phyloP scores from a whole-genome alignment of 2,797 vertebrate genomes.

The Triplophysa yarkandensis region DNA sequence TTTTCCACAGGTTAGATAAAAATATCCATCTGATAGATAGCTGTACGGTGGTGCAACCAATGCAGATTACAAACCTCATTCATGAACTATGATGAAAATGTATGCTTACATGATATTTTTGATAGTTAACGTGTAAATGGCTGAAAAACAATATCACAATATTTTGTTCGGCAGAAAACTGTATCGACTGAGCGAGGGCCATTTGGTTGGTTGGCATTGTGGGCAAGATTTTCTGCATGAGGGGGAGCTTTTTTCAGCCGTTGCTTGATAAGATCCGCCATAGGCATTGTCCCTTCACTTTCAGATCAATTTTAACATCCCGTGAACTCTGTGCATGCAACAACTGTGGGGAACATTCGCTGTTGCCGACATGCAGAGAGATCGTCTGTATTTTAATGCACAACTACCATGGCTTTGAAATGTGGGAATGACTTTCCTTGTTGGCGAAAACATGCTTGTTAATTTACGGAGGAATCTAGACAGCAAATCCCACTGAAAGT shows the following conservation, averaged over 20 bases:
- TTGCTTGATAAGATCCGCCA: slow-evolving; percentile 70
- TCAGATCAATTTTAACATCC: slow-evolving; percentile 77
- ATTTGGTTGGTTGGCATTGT: slow-evolving; percentile 62
- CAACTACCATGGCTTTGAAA: slow-evolving; percentile 33
- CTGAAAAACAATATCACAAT: not conserved
- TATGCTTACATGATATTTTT: not conserved
- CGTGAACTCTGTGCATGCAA: slow-evolving; percentile 69
- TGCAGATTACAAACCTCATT: not conserved
- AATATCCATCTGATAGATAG: not conserved
- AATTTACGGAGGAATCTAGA: slow-evolving; percentile 57
- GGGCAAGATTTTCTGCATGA: slow-evolving; percentile 48
- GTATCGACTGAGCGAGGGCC: slow-evolving; percentile 62
- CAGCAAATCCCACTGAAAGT: slow-evolving; percentile 67
- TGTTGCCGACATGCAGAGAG: slow-evolving; percentile 38
- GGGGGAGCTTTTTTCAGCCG: slow-evolving; percentile 66
- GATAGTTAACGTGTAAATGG: not conserved
- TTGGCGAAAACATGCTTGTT: slow-evolving; percentile 56
- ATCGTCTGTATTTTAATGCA: slow-evolving; percentile 33
- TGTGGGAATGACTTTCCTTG: slow-evolving; percentile 31
- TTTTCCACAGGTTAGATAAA: not conserved
- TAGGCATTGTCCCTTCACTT: slow-evolving; percentile 74
- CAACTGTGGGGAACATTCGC: slow-evolving; percentile 63
- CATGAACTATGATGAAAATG: too few relatives aligned
- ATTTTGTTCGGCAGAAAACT: slow-evolving; percentile 39
- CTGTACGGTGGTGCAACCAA: too few relatives aligned